These are phyloP conservation scores for Drosophila infuscata DNA, from an alignment of 2,888 invertebrate genomes.

Conservation along the genomic window DNA sequence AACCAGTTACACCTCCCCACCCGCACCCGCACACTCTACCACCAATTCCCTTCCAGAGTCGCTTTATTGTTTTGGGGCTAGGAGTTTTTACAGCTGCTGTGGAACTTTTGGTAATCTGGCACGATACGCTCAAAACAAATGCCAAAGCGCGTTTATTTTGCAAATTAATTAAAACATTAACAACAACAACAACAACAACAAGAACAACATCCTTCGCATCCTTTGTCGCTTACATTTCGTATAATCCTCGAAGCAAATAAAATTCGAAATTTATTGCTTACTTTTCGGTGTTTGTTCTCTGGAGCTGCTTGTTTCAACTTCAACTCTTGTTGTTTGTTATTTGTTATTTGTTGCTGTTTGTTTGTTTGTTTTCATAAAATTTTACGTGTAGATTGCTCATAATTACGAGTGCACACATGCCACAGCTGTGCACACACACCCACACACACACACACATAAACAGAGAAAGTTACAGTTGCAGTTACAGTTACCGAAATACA, in stretches of 20 bases:
- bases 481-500: constrained; percentile 56
- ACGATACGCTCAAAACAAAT: constrained; percentile 31
- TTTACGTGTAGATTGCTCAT: constrained; percentile 71
- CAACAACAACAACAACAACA: constrained; percentile 9
- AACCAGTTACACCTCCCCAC: neutral
- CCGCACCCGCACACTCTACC: too few species aligned
- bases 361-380: constrained; percentile 45
- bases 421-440: constrained; percentile 37
- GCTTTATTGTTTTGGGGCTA: constrained; percentile 44
- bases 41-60: constrained; percentile 1
- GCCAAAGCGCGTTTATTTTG: constrained; percentile 54
- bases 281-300: constrained; percentile 20
- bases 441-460: constrained; percentile 18
- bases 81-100: constrained; percentile 19
- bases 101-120: constrained; percentile 50
- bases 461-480: constrained; percentile 32
- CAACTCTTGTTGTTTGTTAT: constrained; percentile 23
- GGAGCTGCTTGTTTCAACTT: constrained; percentile 21
- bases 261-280: constrained; percentile 66
- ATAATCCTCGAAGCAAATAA: constrained; percentile 63
- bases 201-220: constrained; percentile 21
- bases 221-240: constrained; percentile 39
- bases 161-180: constrained; percentile 76
- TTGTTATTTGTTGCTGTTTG: constrained; percentile 38
- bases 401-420: constrained; percentile 57